Base-by-base conservation (phyloP, 2,888 invertebrate genomes). In the Hoplodrina blanda region DNA sequence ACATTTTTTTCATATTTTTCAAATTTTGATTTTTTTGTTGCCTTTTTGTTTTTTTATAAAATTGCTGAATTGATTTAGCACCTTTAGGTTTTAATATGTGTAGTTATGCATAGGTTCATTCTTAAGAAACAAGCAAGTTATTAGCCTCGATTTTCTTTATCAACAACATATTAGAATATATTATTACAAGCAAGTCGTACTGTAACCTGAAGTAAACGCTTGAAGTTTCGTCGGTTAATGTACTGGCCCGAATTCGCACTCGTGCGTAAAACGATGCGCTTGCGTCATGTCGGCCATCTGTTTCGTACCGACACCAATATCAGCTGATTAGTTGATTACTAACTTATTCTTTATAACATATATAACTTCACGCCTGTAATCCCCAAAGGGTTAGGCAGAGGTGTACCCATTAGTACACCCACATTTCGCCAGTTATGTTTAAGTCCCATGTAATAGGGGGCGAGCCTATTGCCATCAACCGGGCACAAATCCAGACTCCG, bases 251-350 rank as follows among this genome's bases (percentile, higher is more conserved):
- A 74, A 86, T 86, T 84, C 72, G 80, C 81, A 70, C 49, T 81
- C 81, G 82, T 85, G 85, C 86, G 85, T 86, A 77, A 73, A 81
- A 78, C 70, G 59, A 46, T 57, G 69, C 59, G 59, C 52, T 91
- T 91, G 86, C 91, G 81, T 89, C 88, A 92, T 72, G n/a, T 53
- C 60, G 62, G 72, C 72, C 84, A 83, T 78, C 84, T 82, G 78
- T 78, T 80, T 76, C 70, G n/a, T 62, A 60, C 75, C 69, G 56
- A 74, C 64, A 71, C 49, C 67, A 80, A 76, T 78, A 68, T 76
- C 76, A 78, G 70, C 54, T 73, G 68, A 69, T 80, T 78, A 66
- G 61, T 78, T 41, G 62, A 72, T 57, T 76, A 54, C 13, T 30
- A 20, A 33, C n/a, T 49, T 63, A 50, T 44, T 59, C 4, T 19